Percentiles rank a stretch among this genome's conserved stretches.
These are phyloP conservation scores for Tetrapedia diversipes DNA, from an alignment of 2,888 invertebrate species.

Conservation along the genomic window DNA sequence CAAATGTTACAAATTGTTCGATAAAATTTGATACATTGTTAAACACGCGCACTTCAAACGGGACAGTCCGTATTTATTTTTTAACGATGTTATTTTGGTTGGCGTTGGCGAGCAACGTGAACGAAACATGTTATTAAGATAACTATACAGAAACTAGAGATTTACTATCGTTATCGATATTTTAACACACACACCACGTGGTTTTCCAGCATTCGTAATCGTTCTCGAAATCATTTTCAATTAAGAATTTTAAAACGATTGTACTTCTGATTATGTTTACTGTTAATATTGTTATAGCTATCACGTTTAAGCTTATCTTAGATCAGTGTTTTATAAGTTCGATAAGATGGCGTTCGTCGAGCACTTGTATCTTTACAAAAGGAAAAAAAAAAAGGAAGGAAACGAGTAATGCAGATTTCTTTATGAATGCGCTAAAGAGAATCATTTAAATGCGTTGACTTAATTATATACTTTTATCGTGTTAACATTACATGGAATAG, in stretches of 20 bases:
- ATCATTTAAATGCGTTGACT: background rate
- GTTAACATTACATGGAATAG: background rate
- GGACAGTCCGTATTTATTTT: slow-evolving; percentile 16
- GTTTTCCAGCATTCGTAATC: too few relatives aligned
- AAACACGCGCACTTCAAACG: background rate
- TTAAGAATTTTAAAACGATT: background rate
- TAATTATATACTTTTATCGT: background rate
- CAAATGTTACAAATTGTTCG: background rate
- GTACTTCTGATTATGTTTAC: background rate
- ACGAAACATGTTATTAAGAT: slow-evolving; percentile 13
- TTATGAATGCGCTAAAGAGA: background rate
- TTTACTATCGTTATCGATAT: slow-evolving; percentile 38
- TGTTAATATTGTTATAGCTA: slow-evolving; percentile 9
- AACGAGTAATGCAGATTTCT: background rate
- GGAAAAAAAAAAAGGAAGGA: background rate
- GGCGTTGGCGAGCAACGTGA: background rate
- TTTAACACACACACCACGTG: background rate
- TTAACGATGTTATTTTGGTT: slow-evolving; percentile 13
- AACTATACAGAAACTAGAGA: slow-evolving; percentile 5
- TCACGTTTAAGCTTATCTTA: slow-evolving; percentile 11
- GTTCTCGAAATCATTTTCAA: background rate
- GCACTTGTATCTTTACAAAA: background rate
- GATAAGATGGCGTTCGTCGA: slow-evolving; percentile 14
- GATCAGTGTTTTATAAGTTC: background rate
- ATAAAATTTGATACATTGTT: background rate